Conservation (phyloP, 2,113 vertebrate species). For the Jaculus jaculus region DNA sequence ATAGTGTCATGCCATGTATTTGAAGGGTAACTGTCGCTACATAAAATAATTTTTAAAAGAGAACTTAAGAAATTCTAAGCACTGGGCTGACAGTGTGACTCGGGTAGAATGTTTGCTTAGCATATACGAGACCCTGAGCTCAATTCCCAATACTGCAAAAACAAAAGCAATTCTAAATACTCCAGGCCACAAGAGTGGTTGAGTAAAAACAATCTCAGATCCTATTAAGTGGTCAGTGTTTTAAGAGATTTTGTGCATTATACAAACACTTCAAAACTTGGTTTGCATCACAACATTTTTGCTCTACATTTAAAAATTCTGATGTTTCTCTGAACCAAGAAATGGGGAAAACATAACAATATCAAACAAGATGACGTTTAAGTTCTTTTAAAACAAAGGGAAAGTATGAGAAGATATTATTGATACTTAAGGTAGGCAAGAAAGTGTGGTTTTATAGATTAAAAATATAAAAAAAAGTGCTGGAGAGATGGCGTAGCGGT, state of each 20-base stretch:
- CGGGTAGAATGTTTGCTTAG: too few species aligned
- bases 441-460: constrained; percentile 4
- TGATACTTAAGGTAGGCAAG: constrained; percentile 56
- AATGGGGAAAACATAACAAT: constrained; percentile 47
- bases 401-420: not conserved
- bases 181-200: not conserved
- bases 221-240: not conserved
- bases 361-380: constrained; percentile 50
- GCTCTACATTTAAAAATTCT: not conserved
- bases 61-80: not conserved
- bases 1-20: not conserved
- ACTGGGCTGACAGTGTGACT: too few species aligned
- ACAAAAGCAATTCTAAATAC: not conserved
- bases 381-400: not conserved
- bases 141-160: too few species aligned
- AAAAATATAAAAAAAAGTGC: constrained; percentile 35
- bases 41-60: not conserved
- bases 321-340: not conserved
- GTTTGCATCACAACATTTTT: not conserved
- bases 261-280: not conserved
- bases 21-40: not conserved
- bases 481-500: too few species aligned
- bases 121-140: too few species aligned
- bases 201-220: not conserved
- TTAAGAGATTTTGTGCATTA: not conserved